Conservation (phyloP, 1,140 invertebrate species). For the Alviniconcha marisindica region DNA sequence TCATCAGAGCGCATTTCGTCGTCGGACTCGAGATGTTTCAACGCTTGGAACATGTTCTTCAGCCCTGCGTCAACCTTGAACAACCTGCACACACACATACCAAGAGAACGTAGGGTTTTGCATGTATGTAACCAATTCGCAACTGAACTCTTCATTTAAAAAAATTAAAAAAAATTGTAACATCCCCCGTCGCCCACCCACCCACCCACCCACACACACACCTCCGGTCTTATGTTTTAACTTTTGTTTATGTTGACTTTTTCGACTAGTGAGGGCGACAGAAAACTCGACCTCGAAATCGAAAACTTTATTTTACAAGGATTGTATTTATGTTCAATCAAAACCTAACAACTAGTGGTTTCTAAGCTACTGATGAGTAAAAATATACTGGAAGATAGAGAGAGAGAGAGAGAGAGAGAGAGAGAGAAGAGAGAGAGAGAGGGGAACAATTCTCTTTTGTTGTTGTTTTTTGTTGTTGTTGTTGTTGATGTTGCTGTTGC, state of each 20-base stretch:
- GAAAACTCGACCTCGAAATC: not conserved
- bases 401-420: not conserved
- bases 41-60: slow-evolving; percentile 58
- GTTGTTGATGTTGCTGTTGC: no score
- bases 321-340: not conserved
- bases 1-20: slow-evolving; percentile 65
- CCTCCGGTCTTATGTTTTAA: not conserved
- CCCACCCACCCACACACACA: no score
- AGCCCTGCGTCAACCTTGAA: slow-evolving; percentile 61
- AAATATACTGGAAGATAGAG: not conserved
- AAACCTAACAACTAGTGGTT: not conserved
- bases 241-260: not conserved
- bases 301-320: not conserved
- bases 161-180: not conserved
- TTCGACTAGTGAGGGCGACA: not conserved
- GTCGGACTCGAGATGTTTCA: slow-evolving; percentile 56
- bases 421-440: not conserved
- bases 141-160: not conserved
- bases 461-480: no score
- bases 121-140: not conserved
- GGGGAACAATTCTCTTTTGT: not conserved
- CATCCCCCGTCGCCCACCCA: not conserved
- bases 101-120: not conserved
- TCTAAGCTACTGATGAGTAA: not conserved
- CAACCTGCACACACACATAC: slow-evolving; percentile 52